Evolutionary conservation across 2,113 vertebrate species (phyloP).

Genomic region (Pomatostomus ruficeps): DNA sequence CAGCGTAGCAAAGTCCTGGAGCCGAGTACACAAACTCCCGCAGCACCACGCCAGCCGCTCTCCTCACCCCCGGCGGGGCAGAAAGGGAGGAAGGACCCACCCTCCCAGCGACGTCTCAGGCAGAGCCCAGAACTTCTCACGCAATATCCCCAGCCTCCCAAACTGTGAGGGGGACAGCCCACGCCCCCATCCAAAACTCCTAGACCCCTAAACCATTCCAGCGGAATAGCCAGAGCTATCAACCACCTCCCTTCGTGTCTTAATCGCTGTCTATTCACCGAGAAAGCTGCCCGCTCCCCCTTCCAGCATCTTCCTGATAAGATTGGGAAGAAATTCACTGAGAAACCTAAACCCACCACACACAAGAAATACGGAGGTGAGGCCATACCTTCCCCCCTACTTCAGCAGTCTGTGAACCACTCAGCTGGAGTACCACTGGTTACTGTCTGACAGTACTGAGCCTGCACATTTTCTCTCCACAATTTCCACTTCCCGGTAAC

Average conservation of each 20-base stretch:
- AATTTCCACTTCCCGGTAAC: not conserved
- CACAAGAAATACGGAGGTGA: not conserved
- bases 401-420: not conserved
- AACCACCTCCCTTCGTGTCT: not conserved
- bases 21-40: not conserved
- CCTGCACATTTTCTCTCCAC: not conserved
- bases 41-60: not conserved
- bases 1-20: not conserved
- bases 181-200: not conserved
- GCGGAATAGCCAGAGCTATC: too few relatives aligned
- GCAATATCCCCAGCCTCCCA: not conserved
- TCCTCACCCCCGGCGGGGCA: not conserved
- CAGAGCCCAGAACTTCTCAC: not conserved
- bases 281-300: not conserved
- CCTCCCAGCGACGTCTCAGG: not conserved
- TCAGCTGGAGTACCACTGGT: not conserved
- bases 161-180: not conserved
- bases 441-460: not conserved
- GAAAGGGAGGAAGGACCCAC: not conserved
- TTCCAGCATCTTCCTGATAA: not conserved
- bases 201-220: not conserved
- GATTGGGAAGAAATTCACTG: not conserved
- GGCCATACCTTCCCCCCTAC: not conserved
- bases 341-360: not conserved
- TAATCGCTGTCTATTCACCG: not conserved